Evolutionary conservation across 1,140 invertebrate genomes (phyloP), one percentile per base, ranked within the genome.

Genomic region (Halictus rubicundus): DNA sequence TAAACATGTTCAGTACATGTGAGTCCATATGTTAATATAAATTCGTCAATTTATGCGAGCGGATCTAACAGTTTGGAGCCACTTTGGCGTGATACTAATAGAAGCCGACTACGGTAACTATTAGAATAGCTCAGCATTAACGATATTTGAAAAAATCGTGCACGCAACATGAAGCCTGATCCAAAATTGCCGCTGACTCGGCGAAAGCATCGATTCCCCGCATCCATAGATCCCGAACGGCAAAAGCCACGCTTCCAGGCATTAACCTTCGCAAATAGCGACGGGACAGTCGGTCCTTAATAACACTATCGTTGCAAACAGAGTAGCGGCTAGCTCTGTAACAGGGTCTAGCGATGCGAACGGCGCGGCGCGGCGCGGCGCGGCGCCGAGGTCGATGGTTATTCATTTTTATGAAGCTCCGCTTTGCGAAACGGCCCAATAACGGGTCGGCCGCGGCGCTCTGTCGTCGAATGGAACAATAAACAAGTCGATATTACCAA

Each of bases 401-500:
- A 82, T 79, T 73, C 70, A 69, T 82, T 82, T 82, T 79, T 79
- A 82, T 79, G 70, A 82, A 82, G 42, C 7, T 8, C 32, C 21
- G 60, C 0, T 42, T 60, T 2, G 25, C n/a, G 60, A 80, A 82
- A 74, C 74, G 80, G 80, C 80, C 57, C 49, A 80, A 80, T 80
- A 82, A 68, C 63, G 32, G 32, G 3, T 1, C 54, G 42, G n/a
- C 3, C 16, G 42, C 21, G 49, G 37, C 39, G 49, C 37, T 23
- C 52, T 54, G 60, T 57, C 42, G 32, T n/a, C 61, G 68, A n/a
- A 72, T 32, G 25, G 52, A 54, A 74, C 77, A 75, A 82, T 82
- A 82, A 80, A 82, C 77, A 80, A 80, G 70, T 78, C 81, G 70
- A 80, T 80, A 80, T 80, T 82, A 74, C 65, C 12, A 49, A 80